Conservation (phyloP, 2,113 vertebrate genomes). For the Pithys albifrons region DNA sequence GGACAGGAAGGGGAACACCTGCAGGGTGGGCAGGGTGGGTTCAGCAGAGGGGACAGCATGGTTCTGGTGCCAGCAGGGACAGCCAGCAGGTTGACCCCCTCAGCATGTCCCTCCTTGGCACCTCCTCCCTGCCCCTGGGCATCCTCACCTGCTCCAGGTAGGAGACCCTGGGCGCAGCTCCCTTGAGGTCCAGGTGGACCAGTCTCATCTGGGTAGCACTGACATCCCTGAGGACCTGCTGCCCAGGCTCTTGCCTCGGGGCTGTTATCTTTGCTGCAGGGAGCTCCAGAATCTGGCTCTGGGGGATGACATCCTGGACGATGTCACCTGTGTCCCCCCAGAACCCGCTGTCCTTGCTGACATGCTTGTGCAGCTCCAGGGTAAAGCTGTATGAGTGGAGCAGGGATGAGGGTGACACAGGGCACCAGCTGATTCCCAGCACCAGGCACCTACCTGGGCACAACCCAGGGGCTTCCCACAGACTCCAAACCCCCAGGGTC, state of each 20-base stretch:
- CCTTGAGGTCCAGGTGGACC: constrained; percentile 83
- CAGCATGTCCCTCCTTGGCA: accelerated
- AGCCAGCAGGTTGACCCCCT: accelerated
- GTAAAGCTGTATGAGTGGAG: neutral
- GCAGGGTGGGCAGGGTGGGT: neutral
- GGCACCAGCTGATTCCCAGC: neutral
- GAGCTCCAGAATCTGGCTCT: neutral
- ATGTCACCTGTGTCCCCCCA: constrained; percentile 10
- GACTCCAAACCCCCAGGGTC: accelerated
- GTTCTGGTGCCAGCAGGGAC: neutral
- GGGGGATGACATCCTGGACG: neutral
- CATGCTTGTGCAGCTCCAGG: constrained; percentile 17
- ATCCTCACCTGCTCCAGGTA: constrained; percentile 79
- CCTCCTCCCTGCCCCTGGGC: neutral
- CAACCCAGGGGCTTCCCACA: neutral
- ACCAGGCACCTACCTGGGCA: accelerated
- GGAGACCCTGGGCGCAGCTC: constrained; percentile 77
- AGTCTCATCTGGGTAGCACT: constrained; percentile 54
- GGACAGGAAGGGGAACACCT: constrained; percentile 75
- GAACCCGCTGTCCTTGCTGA: constrained; percentile 28
- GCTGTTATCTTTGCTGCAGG: neutral
- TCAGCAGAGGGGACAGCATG: neutral
- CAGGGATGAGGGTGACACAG: neutral
- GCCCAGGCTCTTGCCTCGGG: neutral
- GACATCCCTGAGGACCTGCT: neutral